These are phyloP conservation scores for Ophthalmolycus amberensis DNA, from an alignment of 2,113 vertebrate species.

Conservation along the genomic window DNA sequence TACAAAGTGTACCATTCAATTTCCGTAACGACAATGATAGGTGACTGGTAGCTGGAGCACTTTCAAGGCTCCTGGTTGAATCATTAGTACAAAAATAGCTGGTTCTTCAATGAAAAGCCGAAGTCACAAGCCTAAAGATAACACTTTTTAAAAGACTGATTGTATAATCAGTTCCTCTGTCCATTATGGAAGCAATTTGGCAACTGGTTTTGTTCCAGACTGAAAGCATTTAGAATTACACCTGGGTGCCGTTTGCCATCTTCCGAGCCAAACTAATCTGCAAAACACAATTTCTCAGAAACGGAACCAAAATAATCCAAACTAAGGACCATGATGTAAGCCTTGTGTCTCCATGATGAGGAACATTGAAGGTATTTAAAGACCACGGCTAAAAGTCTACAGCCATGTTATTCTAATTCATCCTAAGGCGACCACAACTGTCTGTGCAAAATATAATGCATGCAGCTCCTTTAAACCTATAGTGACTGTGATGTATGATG, in stretches of 20 bases:
- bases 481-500: no score
- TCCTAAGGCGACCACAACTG: background rate
- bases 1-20: background rate
- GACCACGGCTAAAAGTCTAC: background rate
- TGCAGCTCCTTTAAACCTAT: background rate
- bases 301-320: background rate
- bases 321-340: background rate
- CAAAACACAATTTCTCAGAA: no score
- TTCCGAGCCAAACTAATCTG: background rate
- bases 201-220: background rate
- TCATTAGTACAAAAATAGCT: constrained; percentile 1
- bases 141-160: background rate
- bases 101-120: background rate
- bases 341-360: background rate
- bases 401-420: background rate
- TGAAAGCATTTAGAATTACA: background rate
- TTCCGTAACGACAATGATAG: background rate
- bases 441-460: background rate
- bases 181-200: background rate
- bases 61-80: background rate
- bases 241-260: background rate
- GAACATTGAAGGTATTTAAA: background rate
- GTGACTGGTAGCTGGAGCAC: background rate
- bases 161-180: background rate
- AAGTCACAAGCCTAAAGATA: background rate